phyloP scores from a whole-genome alignment of 2,113 vertebrate species.

The Ia io region DNA sequence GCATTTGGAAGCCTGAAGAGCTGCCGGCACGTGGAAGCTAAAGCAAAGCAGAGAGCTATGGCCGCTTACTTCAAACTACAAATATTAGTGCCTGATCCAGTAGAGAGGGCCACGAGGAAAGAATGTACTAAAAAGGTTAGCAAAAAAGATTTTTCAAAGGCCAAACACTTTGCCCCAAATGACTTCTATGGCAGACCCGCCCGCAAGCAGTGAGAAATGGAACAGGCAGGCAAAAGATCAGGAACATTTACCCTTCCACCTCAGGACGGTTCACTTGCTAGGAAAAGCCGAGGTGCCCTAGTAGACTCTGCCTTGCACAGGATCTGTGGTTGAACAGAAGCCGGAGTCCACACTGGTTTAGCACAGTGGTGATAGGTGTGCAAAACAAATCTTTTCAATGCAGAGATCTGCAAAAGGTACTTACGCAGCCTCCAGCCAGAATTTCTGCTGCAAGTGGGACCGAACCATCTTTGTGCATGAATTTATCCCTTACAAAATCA shows the following conservation, averaged over 20 bases:
- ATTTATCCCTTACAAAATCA: conserved; percentile 93
- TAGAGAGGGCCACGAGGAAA: background rate
- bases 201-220: conserved; percentile 28
- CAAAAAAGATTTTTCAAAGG: conserved; percentile 34
- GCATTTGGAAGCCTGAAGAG: background rate
- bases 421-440: conserved; percentile 91
- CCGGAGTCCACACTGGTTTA: conserved; percentile 65
- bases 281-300: conserved; percentile 70
- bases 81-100: background rate
- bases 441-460: conserved; percentile 88
- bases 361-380: rapidly evolving
- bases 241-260: conserved; percentile 76
- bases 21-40: background rate
- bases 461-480: conserved; percentile 84
- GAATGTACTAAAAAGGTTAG: background rate
- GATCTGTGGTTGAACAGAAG: conserved; percentile 77
- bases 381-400: background rate
- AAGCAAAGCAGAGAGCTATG: conserved; percentile 44
- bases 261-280: conserved; percentile 68
- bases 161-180: conserved; percentile 43
- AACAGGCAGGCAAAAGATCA: conserved; percentile 65
- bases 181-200: background rate
- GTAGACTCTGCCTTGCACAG: conserved; percentile 52
- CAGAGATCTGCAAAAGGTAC: conserved; percentile 72
- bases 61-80: background rate